Conservation (phyloP, 2,888 invertebrate genomes). For the Megaustenia siamemsis region DNA sequence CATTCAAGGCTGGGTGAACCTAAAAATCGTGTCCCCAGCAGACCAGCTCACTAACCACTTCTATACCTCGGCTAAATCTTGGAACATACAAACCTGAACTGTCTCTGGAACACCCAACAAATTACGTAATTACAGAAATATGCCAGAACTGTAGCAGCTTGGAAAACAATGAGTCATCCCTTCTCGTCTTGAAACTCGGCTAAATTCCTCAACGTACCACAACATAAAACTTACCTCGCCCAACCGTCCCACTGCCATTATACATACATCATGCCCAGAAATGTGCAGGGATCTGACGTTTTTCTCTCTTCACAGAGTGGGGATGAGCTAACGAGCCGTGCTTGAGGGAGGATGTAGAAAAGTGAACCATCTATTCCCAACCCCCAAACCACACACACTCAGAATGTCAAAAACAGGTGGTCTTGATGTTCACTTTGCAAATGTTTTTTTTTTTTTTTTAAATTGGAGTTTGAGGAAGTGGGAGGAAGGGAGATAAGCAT, state of each 20-base stretch:
- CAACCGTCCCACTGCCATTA: neutral
- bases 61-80: too few relatives aligned
- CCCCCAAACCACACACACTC: neutral
- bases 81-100: neutral
- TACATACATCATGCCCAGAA: neutral
- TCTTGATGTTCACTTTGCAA: too few relatives aligned
- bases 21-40: too few relatives aligned
- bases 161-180: conserved; percentile 5
- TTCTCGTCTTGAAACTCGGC: conserved; percentile 4
- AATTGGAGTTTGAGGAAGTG: too few relatives aligned
- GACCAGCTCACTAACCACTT: too few relatives aligned
- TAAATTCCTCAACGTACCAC: conserved; percentile 23
- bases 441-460: too few relatives aligned
- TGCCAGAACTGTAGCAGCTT: neutral
- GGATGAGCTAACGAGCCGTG: too few relatives aligned
- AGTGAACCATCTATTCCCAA: too few relatives aligned
- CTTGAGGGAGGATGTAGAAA: neutral
- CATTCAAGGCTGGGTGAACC: too few relatives aligned
- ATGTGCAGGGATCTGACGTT: neutral
- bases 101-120: neutral
- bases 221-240: neutral
- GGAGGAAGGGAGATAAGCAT: too few relatives aligned
- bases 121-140: conserved; percentile 3
- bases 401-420: conserved; percentile 16
- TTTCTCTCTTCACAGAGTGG: too few relatives aligned